Conservation (phyloP, 2,113 vertebrate genomes). For the Elaphurus davidianus region DNA sequence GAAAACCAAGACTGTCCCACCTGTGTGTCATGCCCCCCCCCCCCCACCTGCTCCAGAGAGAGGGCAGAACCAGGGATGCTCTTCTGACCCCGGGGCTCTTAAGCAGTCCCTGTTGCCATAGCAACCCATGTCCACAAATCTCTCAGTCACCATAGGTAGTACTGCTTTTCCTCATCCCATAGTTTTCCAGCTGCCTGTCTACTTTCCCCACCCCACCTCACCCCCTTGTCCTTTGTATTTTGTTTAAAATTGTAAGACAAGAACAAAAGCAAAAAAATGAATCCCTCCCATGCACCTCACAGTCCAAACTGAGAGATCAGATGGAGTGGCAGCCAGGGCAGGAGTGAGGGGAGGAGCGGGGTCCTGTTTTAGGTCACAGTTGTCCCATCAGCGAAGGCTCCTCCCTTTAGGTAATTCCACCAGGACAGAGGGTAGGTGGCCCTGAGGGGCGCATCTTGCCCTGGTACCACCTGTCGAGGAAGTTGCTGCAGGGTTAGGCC, state of each 20-base stretch:
- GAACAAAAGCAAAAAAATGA: background rate
- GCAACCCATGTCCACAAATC: background rate
- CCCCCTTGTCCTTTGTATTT: constrained; percentile 81
- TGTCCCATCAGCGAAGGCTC: background rate
- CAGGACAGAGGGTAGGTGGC: background rate
- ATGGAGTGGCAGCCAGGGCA: constrained; percentile 92
- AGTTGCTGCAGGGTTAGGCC: background rate
- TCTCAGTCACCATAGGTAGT: background rate
- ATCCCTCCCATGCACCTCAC: constrained; percentile 86
- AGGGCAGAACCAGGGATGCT: background rate
- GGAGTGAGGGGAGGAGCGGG: constrained; percentile 89
- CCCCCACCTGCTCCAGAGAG: background rate
- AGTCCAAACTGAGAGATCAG: constrained; percentile 98
- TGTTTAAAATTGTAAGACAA: constrained; percentile 77
- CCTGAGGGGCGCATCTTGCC: background rate
- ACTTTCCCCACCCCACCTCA: constrained; percentile 75
- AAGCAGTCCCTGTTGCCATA: background rate
- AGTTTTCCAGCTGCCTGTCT: constrained; percentile 82
- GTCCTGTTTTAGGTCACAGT: constrained; percentile 54
- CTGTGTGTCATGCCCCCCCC: background rate
- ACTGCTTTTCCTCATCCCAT: constrained; percentile 91
- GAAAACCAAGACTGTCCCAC: background rate
- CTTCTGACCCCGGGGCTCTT: background rate
- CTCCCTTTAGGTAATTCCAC: background rate
- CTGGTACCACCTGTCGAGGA: background rate